Conservation (phyloP, 2,797 vertebrate genomes). For the Hyperoplus immaculatus region DNA sequence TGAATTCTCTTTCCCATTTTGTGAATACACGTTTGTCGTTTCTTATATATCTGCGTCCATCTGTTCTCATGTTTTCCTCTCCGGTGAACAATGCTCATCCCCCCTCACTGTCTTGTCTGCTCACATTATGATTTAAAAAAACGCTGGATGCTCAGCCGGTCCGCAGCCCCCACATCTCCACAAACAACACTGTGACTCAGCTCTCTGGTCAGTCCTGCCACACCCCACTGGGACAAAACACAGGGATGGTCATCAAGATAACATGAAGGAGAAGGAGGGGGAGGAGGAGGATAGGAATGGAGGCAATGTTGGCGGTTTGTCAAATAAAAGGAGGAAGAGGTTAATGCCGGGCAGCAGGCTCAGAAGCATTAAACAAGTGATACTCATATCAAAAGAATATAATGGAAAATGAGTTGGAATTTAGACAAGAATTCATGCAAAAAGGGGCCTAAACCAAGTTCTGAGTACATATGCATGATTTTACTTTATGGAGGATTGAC, state of each 20-base stretch:
- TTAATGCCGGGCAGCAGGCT: not conserved
- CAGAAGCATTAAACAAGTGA: not conserved
- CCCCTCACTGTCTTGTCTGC: conserved; percentile 31
- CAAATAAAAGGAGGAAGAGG: conserved; percentile 1
- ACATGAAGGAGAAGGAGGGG: conserved; percentile 14
- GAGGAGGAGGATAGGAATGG: not conserved
- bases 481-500: no score
- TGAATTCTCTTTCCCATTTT: not conserved
- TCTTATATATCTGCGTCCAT: not conserved
- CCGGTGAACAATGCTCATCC: conserved; percentile 6
- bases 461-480: no score
- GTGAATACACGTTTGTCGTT: not conserved
- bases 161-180: conserved; percentile 30
- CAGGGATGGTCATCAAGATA: conserved; percentile 38
- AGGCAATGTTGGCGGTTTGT: not conserved
- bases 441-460: no score
- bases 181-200: conserved; percentile 55
- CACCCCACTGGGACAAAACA: conserved; percentile 44
- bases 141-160: conserved; percentile 10
- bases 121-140: conserved; percentile 44
- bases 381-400: no score
- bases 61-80: conserved; percentile 1
- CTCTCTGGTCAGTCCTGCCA: conserved; percentile 49
- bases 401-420: no score
- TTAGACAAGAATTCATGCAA: no score